A percentile compares a stretch with the other conserved stretches of the same genome.
Evolutionary conservation across 2,113 vertebrate species (phyloP).

Genomic region (Herpailurus yagouaroundi): DNA sequence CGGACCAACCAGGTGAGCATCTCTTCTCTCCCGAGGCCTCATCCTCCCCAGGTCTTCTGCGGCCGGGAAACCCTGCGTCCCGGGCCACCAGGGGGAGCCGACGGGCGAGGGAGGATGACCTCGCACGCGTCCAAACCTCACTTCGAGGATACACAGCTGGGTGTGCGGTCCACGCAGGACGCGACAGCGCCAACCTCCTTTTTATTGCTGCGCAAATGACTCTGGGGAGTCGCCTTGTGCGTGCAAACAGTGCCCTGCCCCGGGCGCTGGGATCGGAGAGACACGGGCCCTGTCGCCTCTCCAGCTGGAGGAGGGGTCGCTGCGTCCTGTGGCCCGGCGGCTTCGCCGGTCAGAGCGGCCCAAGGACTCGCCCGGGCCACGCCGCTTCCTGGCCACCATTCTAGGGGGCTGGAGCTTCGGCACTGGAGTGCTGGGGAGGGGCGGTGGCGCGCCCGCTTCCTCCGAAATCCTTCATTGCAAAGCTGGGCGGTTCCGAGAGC

Average conservation of each 20-base stretch:
- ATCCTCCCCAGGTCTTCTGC: background rate
- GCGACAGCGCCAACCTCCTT: background rate
- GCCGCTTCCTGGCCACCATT: background rate
- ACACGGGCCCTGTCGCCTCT: background rate
- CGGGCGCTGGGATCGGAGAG: background rate
- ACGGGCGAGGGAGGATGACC: background rate
- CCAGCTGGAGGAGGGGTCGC: background rate
- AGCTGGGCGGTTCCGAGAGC: background rate
- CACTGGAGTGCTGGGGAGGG: background rate
- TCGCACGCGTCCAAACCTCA: background rate
- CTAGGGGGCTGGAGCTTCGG: fast-evolving
- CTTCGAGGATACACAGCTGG: background rate
- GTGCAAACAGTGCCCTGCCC: background rate
- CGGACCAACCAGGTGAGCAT: background rate
- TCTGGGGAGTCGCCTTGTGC: background rate
- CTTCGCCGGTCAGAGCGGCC: too few species aligned
- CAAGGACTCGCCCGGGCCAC: background rate
- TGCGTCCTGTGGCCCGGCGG: background rate
- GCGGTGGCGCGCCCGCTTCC: conserved; percentile 28
- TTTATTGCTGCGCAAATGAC: background rate
- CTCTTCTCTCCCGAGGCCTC: background rate
- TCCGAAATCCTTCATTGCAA: conserved; percentile 49
- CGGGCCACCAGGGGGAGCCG: conserved; percentile 48
- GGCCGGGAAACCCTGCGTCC: background rate
- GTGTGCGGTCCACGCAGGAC: background rate